Evolutionary conservation across 2,888 invertebrate genomes (phyloP).

Genomic region (Axea sp.): DNA sequence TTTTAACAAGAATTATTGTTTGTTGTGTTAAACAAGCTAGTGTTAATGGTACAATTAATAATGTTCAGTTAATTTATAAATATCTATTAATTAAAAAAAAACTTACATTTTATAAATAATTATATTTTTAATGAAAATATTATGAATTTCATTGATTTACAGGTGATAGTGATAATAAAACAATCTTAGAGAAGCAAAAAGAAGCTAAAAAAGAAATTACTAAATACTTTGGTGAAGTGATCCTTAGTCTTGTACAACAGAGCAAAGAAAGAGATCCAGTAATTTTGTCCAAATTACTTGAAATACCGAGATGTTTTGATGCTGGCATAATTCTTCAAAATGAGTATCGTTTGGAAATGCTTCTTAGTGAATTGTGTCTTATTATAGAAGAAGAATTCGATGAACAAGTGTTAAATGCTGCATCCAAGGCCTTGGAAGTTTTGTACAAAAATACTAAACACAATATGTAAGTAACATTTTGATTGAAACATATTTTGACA

Average conservation of each 20-base stretch:
- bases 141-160: too few species aligned
- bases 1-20: constrained; percentile 3
- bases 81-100: too few species aligned
- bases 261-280: not conserved
- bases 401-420: not conserved
- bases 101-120: too few species aligned
- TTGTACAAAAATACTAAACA: not conserved
- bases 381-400: constrained; percentile 10
- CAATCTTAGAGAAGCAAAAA: not conserved
- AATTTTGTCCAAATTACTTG: not conserved
- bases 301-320: constrained; percentile 15
- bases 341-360: not conserved
- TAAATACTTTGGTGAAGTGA: not conserved
- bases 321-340: not conserved
- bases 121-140: too few species aligned
- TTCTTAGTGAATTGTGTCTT: constrained; percentile 4
- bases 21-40: constrained; percentile 2
- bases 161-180: not conserved
- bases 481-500: not conserved
- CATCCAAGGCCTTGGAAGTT: constrained; percentile 11
- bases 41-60: not conserved
- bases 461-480: not conserved
- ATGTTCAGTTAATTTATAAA: too few species aligned
- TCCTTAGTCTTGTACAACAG: not conserved
- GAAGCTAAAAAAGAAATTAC: not conserved